Percentiles rank a stretch among this genome's conserved stretches.
phyloP scores from a whole-genome alignment of 1,140 invertebrate species.

The Temnothorax nylanderi region DNA sequence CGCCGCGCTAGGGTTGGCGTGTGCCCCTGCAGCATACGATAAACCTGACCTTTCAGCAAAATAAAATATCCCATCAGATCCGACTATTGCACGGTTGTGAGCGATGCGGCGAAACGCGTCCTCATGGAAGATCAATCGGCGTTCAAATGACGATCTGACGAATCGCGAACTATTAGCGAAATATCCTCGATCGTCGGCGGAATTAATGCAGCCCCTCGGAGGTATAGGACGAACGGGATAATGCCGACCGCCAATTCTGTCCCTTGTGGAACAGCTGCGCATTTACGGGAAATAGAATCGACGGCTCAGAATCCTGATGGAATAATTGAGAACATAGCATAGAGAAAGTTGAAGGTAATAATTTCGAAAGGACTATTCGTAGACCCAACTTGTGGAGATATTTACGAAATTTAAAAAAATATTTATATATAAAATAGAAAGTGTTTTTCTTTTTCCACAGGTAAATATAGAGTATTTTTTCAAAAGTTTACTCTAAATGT shows the following conservation, averaged over 20 bases:
- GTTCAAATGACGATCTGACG: background rate
- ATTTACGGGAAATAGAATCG: background rate
- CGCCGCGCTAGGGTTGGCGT: background rate
- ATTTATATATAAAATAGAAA: background rate
- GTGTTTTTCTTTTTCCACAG: too few relatives aligned
- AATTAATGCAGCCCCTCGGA: conserved; percentile 17
- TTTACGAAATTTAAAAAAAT: background rate
- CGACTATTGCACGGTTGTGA: background rate
- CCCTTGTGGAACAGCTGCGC: background rate
- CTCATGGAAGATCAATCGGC: background rate
- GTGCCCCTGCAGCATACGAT: background rate
- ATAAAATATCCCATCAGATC: conserved; percentile 30
- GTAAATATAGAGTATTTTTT: background rate
- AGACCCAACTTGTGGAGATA: background rate
- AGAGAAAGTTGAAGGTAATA: background rate
- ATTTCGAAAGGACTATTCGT: background rate
- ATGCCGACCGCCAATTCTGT: background rate
- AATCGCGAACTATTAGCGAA: background rate
- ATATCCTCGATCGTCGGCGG: background rate
- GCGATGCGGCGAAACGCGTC: background rate
- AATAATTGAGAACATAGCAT: background rate
- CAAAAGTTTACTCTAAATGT: background rate
- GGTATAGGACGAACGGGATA: background rate
- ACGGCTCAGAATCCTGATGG: background rate
- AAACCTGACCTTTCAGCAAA: conserved; percentile 40